A percentile compares a stretch with the other conserved stretches of the same genome.
Evolutionary conservation across 2,888 invertebrate genomes (phyloP).

Genomic region (Nephrotoma guestfalica): DNA sequence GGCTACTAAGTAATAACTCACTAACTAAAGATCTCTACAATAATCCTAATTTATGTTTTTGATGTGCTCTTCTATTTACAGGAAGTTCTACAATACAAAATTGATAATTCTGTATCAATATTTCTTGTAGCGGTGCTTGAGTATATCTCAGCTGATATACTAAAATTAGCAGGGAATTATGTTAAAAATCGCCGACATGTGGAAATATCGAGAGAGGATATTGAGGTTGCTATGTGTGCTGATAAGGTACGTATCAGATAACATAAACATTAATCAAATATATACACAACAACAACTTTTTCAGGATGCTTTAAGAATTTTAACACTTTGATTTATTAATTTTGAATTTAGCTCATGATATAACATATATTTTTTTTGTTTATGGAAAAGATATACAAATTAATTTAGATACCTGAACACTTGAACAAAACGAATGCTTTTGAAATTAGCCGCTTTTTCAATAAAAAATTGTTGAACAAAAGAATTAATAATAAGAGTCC

Average conservation of each 20-base stretch:
- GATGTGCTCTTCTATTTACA: constrained; percentile 27
- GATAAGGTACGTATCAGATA: constrained; percentile 58
- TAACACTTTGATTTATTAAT: not conserved
- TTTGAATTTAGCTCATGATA: not conserved
- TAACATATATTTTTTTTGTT: not conserved
- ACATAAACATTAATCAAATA: not conserved
- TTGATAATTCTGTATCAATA: constrained; percentile 73
- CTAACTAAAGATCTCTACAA: no score
- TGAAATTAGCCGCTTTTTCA: not conserved
- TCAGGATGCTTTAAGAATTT: not conserved
- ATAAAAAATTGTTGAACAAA: not conserved
- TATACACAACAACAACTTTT: not conserved
- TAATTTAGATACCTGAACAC: not conserved
- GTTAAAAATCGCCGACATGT: constrained; percentile 90
- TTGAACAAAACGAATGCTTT: not conserved
- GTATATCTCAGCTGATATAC: constrained; percentile 88
- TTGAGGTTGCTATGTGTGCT: constrained; percentile 94
- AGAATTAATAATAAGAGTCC: not conserved
- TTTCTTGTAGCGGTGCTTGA: constrained; percentile 89
- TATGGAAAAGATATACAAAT: not conserved
- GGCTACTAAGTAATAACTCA: no score
- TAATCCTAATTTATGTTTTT: not conserved
- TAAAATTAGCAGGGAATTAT: constrained; percentile 92
- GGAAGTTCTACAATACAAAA: constrained; percentile 77
- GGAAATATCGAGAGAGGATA: constrained; percentile 84